A percentile compares a stretch with the other conserved stretches of the same genome.
These are phyloP conservation scores for Corythornis cristatus DNA, from an alignment of 2,113 vertebrate species.

Conservation along the genomic window DNA sequence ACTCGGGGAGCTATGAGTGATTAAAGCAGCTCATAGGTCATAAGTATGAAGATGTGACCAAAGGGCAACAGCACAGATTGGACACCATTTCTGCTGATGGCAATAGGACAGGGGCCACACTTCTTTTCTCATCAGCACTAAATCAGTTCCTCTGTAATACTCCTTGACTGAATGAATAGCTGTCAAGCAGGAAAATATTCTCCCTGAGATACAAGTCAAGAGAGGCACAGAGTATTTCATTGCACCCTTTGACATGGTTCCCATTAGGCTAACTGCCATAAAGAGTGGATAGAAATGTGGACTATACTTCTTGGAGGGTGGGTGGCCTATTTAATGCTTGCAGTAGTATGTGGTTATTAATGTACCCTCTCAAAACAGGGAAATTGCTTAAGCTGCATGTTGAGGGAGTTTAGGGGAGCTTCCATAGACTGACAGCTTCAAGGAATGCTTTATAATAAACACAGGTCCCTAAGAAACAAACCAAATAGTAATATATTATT, in stretches of 20 bases:
- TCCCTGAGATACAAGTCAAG: neutral
- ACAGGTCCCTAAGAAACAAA: slow-evolving; percentile 56
- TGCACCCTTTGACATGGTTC: neutral
- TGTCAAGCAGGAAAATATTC: neutral
- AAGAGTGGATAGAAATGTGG: neutral
- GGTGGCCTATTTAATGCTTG: slow-evolving; percentile 38
- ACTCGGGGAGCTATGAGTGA: neutral
- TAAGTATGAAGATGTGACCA: neutral
- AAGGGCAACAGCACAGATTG: neutral
- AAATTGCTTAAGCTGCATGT: neutral
- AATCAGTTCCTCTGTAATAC: neutral
- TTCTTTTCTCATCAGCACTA: neutral
- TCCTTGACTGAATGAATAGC: neutral
- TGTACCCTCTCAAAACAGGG: slow-evolving; percentile 10
- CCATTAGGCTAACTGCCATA: neutral
- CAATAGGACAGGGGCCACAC: accelerated
- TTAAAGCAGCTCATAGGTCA: neutral
- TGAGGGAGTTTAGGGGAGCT: slow-evolving; percentile 4
- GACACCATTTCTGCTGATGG: neutral
- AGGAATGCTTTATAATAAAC: slow-evolving; percentile 29
- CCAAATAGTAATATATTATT: slow-evolving; percentile 41
- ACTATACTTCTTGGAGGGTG: neutral
- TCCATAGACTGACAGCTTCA: neutral
- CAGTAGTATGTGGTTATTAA: slow-evolving; percentile 25
- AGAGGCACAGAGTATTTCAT: neutral